Base-by-base conservation (phyloP, 2,113 vertebrate genomes). In the Miniopterus natalensis region DNA sequence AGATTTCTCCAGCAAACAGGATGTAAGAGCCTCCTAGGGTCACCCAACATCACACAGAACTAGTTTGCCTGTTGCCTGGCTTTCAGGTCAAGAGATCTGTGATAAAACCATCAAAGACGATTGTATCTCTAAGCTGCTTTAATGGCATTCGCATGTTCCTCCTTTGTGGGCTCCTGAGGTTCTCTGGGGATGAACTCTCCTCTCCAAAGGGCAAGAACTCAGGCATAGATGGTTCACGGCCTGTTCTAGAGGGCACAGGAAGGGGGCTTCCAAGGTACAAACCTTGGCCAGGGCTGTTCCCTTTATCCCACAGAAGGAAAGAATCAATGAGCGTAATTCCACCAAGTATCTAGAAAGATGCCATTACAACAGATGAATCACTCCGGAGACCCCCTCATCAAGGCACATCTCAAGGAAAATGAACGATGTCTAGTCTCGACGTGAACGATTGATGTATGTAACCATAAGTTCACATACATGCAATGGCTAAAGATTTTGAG, bases 91-190 rank as follows among this genome's bases (percentile, higher is more conserved):
- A 96, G 40, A 79, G 77, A 75, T 71, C 94, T 53, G 59, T 0
- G 68, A 90, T 71, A 81, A 93, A 94, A 74, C 93, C 78, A 88
- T 0, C 81, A 95, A 94, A 89, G 40, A 55, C 45, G 55, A 97
- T 92, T 89, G 61, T 96, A 84, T 98, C 94, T 92, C 80, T 47
- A 92, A 88, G 91, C 96, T 97, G 92, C 93, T 98, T 97, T 95
- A 96, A 96, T 95, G 87, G 94, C 97, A 88, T 95, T 94, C 13
- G 11, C 85, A 78, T 57, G 5, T 95, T 92, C 98, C 95, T 95
- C 96, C 97, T 96, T 92, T 97, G 96, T 95, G 84, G 91, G 81
- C 95, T 94, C 78, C 4, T 74, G 61, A 94, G 42, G 29, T 88
- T 36, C 95, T 95, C 88, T 94, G 36, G 78, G 93, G 88, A 94